These are phyloP conservation scores for Rhyzopertha dominica DNA, from an alignment of 1,140 invertebrate genomes.

Conservation along the genomic window DNA sequence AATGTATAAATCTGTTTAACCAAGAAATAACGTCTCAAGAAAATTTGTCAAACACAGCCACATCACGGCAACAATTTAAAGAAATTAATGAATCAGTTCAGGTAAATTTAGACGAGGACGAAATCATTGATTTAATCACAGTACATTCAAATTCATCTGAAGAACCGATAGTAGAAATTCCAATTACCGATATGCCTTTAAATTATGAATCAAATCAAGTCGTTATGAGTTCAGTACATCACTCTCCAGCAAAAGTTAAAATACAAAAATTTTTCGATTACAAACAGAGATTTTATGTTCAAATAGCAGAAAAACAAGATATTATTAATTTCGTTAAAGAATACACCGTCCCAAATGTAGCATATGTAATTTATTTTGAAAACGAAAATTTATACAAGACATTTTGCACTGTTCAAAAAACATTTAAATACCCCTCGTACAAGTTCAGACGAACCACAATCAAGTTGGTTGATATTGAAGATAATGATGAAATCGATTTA, in stretches of 20 bases:
- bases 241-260: neutral
- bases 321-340: slow-evolving; percentile 6
- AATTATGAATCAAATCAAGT: slow-evolving; percentile 5
- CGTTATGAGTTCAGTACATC: neutral
- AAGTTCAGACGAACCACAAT: no score
- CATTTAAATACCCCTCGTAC: no score
- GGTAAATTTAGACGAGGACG: neutral
- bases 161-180: slow-evolving; percentile 1
- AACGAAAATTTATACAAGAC: no score
- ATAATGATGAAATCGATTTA: slow-evolving; percentile 5
- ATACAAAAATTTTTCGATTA: slow-evolving; percentile 3
- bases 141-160: slow-evolving; percentile 3
- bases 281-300: neutral
- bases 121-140: neutral
- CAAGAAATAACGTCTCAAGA: neutral
- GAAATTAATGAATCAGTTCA: neutral
- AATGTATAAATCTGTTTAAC: no score
- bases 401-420: no score
- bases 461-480: slow-evolving; percentile 8
- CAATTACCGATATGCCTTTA: neutral
- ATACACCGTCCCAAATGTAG: neutral
- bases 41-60: neutral
- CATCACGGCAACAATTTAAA: neutral
- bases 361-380: no score
- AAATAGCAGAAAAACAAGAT: neutral